These are phyloP conservation scores for Glaucomys volans DNA, from an alignment of 2,113 vertebrate genomes.

Conservation along the genomic window DNA sequence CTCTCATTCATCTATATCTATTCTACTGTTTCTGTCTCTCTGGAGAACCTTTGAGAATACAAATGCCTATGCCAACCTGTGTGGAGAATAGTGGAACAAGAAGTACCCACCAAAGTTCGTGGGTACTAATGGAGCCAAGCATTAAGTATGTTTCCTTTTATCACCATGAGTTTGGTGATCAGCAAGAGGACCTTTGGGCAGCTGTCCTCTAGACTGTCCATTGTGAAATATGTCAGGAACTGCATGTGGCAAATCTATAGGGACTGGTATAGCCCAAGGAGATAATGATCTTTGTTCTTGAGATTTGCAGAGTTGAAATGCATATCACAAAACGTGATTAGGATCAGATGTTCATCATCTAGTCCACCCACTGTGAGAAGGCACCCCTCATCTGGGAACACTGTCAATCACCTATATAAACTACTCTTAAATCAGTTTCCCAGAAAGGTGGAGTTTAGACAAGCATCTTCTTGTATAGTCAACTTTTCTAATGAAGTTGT, in stretches of 20 bases:
- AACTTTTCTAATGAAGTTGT: neutral
- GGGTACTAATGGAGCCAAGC: neutral
- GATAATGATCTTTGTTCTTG: neutral
- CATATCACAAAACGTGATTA: too few species aligned
- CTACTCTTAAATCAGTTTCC: neutral
- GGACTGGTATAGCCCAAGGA: too few species aligned
- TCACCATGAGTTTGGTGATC: neutral
- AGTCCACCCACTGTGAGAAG: too few species aligned
- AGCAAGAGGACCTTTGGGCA: neutral
- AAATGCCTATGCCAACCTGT: neutral
- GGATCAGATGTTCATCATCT: too few species aligned
- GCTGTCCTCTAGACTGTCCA: neutral
- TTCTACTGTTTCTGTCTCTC: neutral
- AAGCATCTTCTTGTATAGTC: too few species aligned
- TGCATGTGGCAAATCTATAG: neutral
- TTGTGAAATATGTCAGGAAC: neutral
- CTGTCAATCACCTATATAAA: too few species aligned
- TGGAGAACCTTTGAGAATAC: neutral
- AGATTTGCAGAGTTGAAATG: too few species aligned
- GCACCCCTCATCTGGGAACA: too few species aligned
- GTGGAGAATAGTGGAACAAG: too few species aligned
- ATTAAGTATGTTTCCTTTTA: neutral
- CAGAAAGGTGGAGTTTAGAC: too few species aligned
- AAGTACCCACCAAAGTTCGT: too few species aligned
- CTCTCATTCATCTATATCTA: neutral